phyloP scores from a whole-genome alignment of 2,797 vertebrate species.

The Eulemur mongoz region DNA sequence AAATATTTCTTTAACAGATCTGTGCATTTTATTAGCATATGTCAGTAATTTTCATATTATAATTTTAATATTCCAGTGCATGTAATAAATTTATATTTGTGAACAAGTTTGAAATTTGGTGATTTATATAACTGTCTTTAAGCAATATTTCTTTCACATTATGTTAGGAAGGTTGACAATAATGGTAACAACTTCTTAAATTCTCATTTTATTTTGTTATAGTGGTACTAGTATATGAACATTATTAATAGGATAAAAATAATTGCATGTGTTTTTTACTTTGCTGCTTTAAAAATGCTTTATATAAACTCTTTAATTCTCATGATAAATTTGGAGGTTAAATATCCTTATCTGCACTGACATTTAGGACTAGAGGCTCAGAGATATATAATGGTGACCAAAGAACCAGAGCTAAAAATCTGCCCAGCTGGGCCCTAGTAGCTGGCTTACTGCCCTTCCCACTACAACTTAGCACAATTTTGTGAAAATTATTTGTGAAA shows the following conservation, averaged over 20 bases:
- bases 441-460: not conserved
- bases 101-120: not conserved
- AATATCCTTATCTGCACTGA: not conserved
- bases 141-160: not conserved
- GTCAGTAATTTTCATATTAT: not conserved
- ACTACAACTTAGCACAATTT: not conserved
- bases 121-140: not conserved
- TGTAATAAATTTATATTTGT: not conserved
- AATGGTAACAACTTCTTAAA: not conserved
- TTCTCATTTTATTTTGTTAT: slow-evolving; percentile 3
- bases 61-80: not conserved
- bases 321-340: not conserved
- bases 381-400: not conserved
- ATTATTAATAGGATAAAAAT: not conserved
- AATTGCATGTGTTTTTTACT: not conserved
- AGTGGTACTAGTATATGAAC: not conserved
- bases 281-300: not conserved
- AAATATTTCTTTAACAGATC: not conserved
- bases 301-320: not conserved
- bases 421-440: not conserved
- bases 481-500: not conserved
- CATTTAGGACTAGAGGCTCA: not conserved
- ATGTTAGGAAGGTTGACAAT: not conserved
- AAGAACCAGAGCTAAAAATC: not conserved
- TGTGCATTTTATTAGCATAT: not conserved